Evolutionary conservation across 2,888 invertebrate genomes (phyloP), one percentile per base, ranked within the genome.

Genomic region (Agelastica alni): DNA sequence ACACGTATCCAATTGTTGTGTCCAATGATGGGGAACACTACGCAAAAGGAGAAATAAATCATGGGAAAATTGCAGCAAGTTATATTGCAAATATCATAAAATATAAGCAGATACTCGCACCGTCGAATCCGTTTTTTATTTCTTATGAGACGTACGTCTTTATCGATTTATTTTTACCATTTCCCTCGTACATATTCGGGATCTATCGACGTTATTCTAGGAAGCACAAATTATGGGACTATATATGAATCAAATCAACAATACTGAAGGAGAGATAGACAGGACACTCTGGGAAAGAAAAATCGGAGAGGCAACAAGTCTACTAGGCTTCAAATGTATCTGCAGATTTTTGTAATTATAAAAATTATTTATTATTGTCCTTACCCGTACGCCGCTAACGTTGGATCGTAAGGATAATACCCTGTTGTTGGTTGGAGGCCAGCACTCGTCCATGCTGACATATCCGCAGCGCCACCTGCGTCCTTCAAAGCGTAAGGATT

Each of bases 321-420:
- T n/a, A n/a, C n/a, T n/a, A n/a, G n/a, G n/a, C n/a, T n/a, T n/a
- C n/a, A n/a, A n/a, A n/a, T n/a, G n/a, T n/a, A n/a, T n/a, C n/a
- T n/a, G n/a, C n/a, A n/a, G n/a, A n/a, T n/a, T n/a, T n/a, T n/a
- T 32, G 13, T 13, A 32, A 4, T n/a, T 31, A 34, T 16, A 14
- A 14, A 9, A 16, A 10, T 3, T 7, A 9, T 14, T 9, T 16
- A 34, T 16, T 34, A n/a, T 4, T 3, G 14, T 4, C 4, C 91
- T 87, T 85, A 93, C 93, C 93, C 93, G 80, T 93, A 93, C 74
- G 93, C 93, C 63, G 93, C 91, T 70, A 91, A 84, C 79, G 93
- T 89, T 56, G 93, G 93, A 81, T 94, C 93, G 81, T 93, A 94
- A 65, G 93, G 91, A 82, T 93, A 93, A 83, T 93, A 93, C 72